Evolutionary conservation across 1,140 invertebrate genomes (phyloP).

Genomic region (Halotydeus destructor): DNA sequence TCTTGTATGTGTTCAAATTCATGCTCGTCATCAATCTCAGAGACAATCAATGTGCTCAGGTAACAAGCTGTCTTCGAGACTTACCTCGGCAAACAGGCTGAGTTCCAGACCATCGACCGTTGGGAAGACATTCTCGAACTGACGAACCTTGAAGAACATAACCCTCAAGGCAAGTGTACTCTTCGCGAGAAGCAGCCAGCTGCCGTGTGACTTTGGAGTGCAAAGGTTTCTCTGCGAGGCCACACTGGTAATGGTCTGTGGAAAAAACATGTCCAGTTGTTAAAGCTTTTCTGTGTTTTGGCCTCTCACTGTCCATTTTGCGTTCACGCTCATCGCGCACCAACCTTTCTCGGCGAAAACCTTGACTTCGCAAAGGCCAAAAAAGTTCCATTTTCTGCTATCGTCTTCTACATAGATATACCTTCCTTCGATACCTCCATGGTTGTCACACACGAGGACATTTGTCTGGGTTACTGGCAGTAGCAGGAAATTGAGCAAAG

Average conservation of each 20-base stretch:
- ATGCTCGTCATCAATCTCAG: no score
- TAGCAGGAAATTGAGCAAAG: no score
- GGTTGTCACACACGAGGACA: conserved; percentile 19
- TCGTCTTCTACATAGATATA: conserved; percentile 24
- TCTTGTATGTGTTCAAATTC: no score
- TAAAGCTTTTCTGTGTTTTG: background rate
- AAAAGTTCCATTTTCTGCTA: conserved; percentile 21
- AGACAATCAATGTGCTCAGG: no score
- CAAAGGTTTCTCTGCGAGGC: conserved; percentile 15
- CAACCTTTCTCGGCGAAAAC: conserved; percentile 23
- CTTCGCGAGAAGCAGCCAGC: no score
- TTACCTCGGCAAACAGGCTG: conserved; percentile 15
- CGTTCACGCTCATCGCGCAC: background rate
- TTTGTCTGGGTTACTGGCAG: conserved; percentile 8
- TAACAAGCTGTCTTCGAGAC: background rate
- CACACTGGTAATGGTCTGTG: conserved; percentile 15
- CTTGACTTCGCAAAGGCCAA: conserved; percentile 25
- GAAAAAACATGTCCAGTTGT: background rate
- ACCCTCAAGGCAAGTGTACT: conserved; percentile 14
- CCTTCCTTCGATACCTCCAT: conserved; percentile 20
- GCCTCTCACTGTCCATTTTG: background rate
- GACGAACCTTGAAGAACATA: conserved; percentile 13
- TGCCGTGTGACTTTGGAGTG: conserved; percentile 1
- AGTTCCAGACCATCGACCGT: conserved; percentile 14
- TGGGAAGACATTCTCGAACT: conserved; percentile 6